Percentiles rank a stretch among this genome's conserved stretches.
Conservation (phyloP, 1,140 invertebrate species). For the Lepeophtheirus salmonis region DNA sequence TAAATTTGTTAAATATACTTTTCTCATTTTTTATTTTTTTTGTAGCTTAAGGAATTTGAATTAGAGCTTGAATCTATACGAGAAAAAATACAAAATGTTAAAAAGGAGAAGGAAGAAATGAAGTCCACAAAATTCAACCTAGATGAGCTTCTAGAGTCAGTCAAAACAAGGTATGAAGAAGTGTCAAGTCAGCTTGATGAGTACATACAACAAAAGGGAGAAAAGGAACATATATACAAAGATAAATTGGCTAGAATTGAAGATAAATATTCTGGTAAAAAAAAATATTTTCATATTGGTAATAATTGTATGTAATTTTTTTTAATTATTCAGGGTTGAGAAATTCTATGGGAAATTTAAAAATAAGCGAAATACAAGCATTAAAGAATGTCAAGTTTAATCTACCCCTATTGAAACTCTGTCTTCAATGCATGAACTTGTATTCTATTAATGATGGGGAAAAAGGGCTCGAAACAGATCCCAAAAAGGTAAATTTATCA, state of each 20-base stretch:
- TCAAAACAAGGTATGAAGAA: background rate
- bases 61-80: background rate
- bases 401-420: background rate
- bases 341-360: background rate
- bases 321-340: background rate
- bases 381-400: conserved; percentile 1
- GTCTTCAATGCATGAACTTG: background rate
- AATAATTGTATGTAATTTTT: too few species aligned
- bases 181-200: background rate
- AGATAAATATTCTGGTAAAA: background rate
- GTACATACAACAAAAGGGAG: background rate
- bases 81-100: background rate
- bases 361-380: background rate
- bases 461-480: background rate
- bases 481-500: background rate
- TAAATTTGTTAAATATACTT: background rate
- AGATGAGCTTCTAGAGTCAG: background rate
- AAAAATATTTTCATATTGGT: too few species aligned
- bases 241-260: background rate
- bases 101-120: background rate
- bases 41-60: background rate
- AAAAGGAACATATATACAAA: background rate
- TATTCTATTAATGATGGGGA: background rate
- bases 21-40: background rate
- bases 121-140: background rate